Base-by-base conservation (phyloP, 2,888 invertebrate genomes). In the Agrotis segetum region DNA sequence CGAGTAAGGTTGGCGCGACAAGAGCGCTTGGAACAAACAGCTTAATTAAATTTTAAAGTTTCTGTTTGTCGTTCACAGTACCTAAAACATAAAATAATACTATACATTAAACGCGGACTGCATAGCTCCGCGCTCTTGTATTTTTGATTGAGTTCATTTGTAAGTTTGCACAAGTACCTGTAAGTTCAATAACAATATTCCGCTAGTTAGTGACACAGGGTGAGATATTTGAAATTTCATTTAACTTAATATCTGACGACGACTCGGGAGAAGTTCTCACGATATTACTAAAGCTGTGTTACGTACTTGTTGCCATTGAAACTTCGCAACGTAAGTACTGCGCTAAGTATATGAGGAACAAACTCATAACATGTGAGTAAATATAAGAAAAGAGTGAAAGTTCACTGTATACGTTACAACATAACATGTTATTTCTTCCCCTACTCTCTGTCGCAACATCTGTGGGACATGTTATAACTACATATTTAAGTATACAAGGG, bases 1-100 rank as follows among this genome's bases (percentile, higher is more conserved):
- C 84, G 77, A 87, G 84, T 83, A 77, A 88, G 85, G 85, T 85
- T 87, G 82, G 82, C 81, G 74, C 85, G 85, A 87, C 87, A 90
- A 87, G 87, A 87, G 87, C 89, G 88, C 79, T 73, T 72, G 75
- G 77, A 84, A 85, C 85, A 86, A 87, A 84, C 74, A 82, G 85
- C 84, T 89, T 91, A 89, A 91, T 92, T 91, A 88, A 89, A 89
- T 89, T 89, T 88, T 79, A 84, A 88, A 90, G 79, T 88, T 88
- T 80, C 76, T 84, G 87, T 87, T 88, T 85, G 82, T 83, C 79
- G 81, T 74, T 82, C 62, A 82, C 79, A 76, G 82, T 85, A 74
- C 66, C 79, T 84, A n/a, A n/a, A n/a, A 86, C 74, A 77, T 69
- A 75, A 67, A 69, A 70, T 73, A 24, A 62, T 66, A 69, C 71